A percentile compares a stretch with the other conserved stretches of the same genome.
These are phyloP conservation scores for Chondrosia reniformis DNA, from an alignment of 37 sponge, comb jelly and placozoan genomes.

Conservation along the genomic window DNA sequence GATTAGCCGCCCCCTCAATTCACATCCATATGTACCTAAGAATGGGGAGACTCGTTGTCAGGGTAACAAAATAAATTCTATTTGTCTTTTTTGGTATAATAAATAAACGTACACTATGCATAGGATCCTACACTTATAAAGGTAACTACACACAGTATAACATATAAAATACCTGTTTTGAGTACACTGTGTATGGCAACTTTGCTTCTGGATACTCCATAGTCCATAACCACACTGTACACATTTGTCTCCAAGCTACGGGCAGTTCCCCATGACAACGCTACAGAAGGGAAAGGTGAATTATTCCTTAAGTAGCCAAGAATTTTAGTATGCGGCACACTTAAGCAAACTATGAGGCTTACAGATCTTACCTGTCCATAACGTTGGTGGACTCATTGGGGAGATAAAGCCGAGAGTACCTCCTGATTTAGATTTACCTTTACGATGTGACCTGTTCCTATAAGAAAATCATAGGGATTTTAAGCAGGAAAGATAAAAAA, in stretches of 20 bases:
- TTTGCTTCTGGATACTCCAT: slow-evolving; percentile 31
- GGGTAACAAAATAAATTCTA: not conserved
- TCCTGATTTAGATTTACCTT: not conserved
- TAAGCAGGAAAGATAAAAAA: not conserved
- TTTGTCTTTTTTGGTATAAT: not conserved
- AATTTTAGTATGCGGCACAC: no score
- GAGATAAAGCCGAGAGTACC: not conserved
- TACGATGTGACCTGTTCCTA: not conserved
- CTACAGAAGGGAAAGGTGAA: slow-evolving; percentile 11
- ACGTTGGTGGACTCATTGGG: slow-evolving; percentile 3
- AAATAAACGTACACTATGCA: not conserved
- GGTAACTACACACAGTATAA: not conserved
- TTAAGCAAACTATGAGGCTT: not conserved
- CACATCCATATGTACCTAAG: slow-evolving; percentile 16
- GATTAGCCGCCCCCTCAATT: slow-evolving; percentile 9
- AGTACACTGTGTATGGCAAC: slow-evolving; percentile 41
- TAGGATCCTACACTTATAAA: not conserved
- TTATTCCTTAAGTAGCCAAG: no score
- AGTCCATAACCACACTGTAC: slow-evolving; percentile 27
- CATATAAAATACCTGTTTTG: slow-evolving; percentile 31
- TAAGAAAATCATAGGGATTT: no score
- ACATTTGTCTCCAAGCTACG: slow-evolving; percentile 19
- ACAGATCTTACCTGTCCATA: slow-evolving; percentile 14
- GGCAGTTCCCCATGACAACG: slow-evolving; percentile 50
- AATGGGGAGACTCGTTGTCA: not conserved